Evolutionary conservation across 2,888 invertebrate genomes (phyloP).

Genomic region (Mantis religiosa): DNA sequence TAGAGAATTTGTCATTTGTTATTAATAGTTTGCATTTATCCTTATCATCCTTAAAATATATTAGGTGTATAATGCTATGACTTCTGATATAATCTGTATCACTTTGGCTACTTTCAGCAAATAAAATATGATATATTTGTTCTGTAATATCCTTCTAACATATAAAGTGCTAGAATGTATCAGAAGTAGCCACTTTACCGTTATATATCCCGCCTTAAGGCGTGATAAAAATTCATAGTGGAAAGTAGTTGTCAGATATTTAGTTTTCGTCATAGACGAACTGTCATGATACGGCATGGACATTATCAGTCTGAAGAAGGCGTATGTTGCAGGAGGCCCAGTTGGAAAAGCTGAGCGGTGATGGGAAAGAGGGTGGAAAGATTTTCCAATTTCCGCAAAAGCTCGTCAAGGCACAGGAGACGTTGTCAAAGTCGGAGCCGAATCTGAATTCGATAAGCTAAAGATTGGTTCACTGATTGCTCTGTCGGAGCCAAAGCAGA

Average conservation of each 20-base stretch:
- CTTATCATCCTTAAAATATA: no score
- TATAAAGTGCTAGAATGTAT: no score
- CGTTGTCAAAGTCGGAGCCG: background rate
- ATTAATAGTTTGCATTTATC: no score
- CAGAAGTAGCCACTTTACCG: no score
- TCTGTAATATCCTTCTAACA: no score
- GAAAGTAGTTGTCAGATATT: background rate
- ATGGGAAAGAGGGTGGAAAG: slow-evolving; percentile 9
- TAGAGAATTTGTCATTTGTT: no score
- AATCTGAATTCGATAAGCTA: slow-evolving; percentile 26
- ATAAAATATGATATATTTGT: no score
- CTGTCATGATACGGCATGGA: background rate
- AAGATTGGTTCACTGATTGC: slow-evolving; percentile 26
- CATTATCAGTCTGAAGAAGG: slow-evolving; percentile 6
- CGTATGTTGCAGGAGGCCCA: background rate
- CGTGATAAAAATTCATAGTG: background rate
- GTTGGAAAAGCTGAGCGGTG: background rate
- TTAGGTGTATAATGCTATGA: no score
- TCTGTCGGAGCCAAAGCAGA: slow-evolving; percentile 7
- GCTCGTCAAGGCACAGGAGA: slow-evolving; percentile 14
- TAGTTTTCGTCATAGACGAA: background rate
- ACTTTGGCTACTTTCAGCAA: no score
- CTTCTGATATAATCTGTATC: no score
- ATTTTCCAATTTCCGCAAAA: slow-evolving; percentile 27
- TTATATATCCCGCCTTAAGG: background rate